Conservation (phyloP, 92 coral and sea anemone genomes). For the Porites divaricata region DNA sequence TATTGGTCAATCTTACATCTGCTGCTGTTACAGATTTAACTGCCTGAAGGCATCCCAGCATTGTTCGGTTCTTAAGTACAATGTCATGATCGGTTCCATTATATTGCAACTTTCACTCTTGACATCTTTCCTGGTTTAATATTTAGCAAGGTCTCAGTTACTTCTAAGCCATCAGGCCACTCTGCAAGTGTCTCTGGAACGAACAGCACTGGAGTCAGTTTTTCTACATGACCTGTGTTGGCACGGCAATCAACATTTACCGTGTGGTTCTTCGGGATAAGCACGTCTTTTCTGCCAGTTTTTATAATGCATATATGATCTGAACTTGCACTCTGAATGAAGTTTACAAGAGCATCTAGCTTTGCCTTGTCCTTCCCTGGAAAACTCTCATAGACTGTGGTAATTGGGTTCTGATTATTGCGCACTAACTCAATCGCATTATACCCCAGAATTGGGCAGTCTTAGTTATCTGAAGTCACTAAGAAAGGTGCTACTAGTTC, state of each 20-base stretch:
- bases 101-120: no score
- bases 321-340: slow-evolving; percentile 46
- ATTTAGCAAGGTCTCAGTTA: slow-evolving; percentile 44
- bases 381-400: slow-evolving; percentile 45
- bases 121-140: slow-evolving; percentile 41
- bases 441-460: slow-evolving; percentile 50
- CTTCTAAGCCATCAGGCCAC: slow-evolving; percentile 58
- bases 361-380: slow-evolving; percentile 50
- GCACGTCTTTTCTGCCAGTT: slow-evolving; percentile 53
- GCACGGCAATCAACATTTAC: slow-evolving; percentile 41
- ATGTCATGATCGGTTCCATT: no score
- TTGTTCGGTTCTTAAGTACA: slow-evolving; percentile 30
- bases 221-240: slow-evolving; percentile 39
- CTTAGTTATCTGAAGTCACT: slow-evolving; percentile 46
- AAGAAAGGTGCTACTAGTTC: slow-evolving; percentile 60
- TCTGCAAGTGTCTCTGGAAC: slow-evolving; percentile 35
- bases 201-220: slow-evolving; percentile 33
- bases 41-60: slow-evolving; percentile 10
- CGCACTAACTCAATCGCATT: slow-evolving; percentile 44
- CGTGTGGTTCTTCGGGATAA: slow-evolving; percentile 51
- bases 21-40: slow-evolving; percentile 6
- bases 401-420: slow-evolving; percentile 26
- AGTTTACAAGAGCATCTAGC: slow-evolving; percentile 52
- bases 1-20: background rate
- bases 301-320: slow-evolving; percentile 44